These are phyloP conservation scores for Cerastoderma edule DNA, from an alignment of 2,888 invertebrate genomes.

Conservation along the genomic window DNA sequence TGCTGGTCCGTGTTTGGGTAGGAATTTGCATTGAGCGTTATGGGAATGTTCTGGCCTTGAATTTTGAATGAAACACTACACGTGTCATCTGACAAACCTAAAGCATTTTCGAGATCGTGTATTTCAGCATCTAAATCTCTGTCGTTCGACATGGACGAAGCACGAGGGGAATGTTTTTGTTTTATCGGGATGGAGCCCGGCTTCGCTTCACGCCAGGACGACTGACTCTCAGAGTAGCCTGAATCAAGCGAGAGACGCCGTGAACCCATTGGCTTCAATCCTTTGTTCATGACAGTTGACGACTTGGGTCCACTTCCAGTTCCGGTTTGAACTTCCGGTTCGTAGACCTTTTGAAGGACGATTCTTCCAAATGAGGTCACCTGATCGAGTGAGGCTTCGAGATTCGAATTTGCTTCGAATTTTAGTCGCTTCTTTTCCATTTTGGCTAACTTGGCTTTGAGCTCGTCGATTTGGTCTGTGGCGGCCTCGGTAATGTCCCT, in stretches of 20 bases:
- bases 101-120: too few species aligned
- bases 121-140: background rate
- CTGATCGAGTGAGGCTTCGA: constrained; percentile 2
- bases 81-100: too few species aligned
- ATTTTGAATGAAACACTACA: too few species aligned
- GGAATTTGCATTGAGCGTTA: background rate
- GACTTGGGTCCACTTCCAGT: too few species aligned
- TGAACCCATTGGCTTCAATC: background rate
- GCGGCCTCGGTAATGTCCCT: background rate
- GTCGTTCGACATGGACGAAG: background rate
- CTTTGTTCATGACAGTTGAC: too few species aligned
- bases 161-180: background rate
- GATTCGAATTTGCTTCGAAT: background rate
- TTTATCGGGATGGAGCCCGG: background rate
- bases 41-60: background rate
- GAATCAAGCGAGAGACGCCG: background rate
- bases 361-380: constrained; percentile 9
- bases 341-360: background rate
- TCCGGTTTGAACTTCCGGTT: background rate
- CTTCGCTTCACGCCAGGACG: background rate
- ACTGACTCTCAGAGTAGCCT: background rate
- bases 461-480: background rate
- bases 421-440: constrained; percentile 16
- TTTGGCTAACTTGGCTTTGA: background rate
- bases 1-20: background rate